Evolutionary conservation across 2,113 vertebrate species (phyloP), one percentile per base, ranked within the genome.

Genomic region (Rana temporaria): DNA sequence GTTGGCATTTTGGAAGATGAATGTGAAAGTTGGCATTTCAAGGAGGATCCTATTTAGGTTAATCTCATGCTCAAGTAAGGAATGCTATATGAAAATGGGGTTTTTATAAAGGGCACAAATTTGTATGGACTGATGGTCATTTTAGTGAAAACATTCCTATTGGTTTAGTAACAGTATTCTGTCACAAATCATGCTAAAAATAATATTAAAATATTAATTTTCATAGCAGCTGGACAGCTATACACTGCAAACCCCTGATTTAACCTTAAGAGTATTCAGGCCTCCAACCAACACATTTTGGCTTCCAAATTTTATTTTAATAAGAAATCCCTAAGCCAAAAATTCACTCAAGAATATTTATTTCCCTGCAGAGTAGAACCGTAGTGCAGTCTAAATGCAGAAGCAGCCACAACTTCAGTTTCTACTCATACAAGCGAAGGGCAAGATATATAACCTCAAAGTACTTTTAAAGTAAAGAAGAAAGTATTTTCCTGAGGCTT

Each of bases 311-410:
- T 68, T 69, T 53, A 56, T n/a, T 56, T 59, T 68, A 68, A 79
- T 60, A 66, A 67, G 48, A 78, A 57, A 79, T 78, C 63, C 63
- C 76, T 78, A 66, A 78, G 76, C 62, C 62, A 75, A 60, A 75
- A 60, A 75, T 75, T 75, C 56, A 75, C 72, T 66, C 76, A 32
- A 55, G 62, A 65, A 78, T 66, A 78, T 78, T 65, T 66, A 66
- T 78, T 78, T 78, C 62, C 76, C 63, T 22, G 32, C 30, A 79
- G 53, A 32, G 9, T 79, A 68, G 55, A 68, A 57, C 26, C 53
- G 19, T 24, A 59, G 30, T 8, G 26, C 65, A 38, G 64, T 57
- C 65, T 68, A 57, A 59, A 20, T n/a, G 32, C 22, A 22, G 60
- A 64, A 77, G 59, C 52, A 32, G 55, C 30, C 56, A 56, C 32